Evolutionary conservation across 1,140 invertebrate genomes (phyloP).

Genomic region (Laodelphax striatellus): DNA sequence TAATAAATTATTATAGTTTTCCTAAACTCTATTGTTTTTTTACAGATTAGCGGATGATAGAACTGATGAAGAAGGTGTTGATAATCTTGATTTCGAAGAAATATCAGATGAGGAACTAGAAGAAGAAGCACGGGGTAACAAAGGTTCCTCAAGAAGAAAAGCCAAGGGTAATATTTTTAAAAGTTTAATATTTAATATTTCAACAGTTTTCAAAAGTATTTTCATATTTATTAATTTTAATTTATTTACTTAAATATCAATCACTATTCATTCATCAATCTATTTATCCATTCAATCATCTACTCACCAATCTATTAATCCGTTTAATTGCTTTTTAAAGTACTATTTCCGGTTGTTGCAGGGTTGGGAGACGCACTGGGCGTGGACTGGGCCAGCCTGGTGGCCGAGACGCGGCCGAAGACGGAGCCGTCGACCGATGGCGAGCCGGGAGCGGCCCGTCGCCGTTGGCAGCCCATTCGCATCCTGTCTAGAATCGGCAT

Average conservation of each 20-base stretch:
- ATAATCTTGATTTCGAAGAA: constrained; percentile 75
- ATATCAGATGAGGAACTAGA: constrained; percentile 80
- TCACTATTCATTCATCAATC: too few relatives aligned
- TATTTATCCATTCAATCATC: too few relatives aligned
- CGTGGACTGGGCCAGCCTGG: constrained; percentile 84
- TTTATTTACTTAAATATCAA: too few relatives aligned
- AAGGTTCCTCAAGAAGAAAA: constrained; percentile 12
- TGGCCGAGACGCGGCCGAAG: constrained; percentile 54
- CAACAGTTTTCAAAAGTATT: too few relatives aligned
- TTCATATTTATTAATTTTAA: too few relatives aligned
- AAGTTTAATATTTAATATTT: too few relatives aligned
- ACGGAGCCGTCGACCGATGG: constrained; percentile 25
- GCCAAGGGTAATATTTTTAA: too few relatives aligned
- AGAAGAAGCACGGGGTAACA: constrained; percentile 43
- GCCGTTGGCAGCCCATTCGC: constrained; percentile 62
- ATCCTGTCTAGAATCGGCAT: constrained; percentile 60
- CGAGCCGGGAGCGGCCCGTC: constrained; percentile 42
- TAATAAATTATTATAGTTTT: too few relatives aligned
- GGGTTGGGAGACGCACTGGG: constrained; percentile 76
- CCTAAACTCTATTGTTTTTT: neutral
- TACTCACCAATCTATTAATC: neutral
- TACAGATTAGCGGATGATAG: constrained; percentile 14
- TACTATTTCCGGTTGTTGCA: constrained; percentile 20
- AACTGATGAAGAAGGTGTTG: constrained; percentile 52
- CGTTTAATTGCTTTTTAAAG: neutral